Evolutionary conservation across 35 echinoderm and acorn worm species (phyloP), one percentile per base, ranked within the genome.

Genomic region (Heliocidaris tuberculata): DNA sequence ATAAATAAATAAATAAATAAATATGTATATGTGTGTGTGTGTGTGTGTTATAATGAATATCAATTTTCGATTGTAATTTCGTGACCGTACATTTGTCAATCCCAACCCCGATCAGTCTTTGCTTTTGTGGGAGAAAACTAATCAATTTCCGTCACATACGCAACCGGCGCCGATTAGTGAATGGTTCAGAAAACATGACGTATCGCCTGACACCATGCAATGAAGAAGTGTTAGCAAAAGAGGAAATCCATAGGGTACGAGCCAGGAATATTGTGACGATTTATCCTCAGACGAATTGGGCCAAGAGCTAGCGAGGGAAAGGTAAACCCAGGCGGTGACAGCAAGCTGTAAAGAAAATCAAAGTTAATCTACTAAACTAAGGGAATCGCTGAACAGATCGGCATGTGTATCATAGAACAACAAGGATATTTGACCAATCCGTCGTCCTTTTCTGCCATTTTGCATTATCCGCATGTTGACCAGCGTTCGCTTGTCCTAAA

Each of bases 111-210:
- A 78, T 78, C 65, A 27, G 21, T 70, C 65, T 78, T 24, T 19
- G 19, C 27, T 78, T 78, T 56, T 56, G 52, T 78, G 21, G 17
- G 0, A 24, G 21, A n/a, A 78, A 78, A 78, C 65, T 78, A 78
- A 78, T 78, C 65, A 78, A 78, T 78, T 78, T 78, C 65, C 65
- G 65, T 78, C 65, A 78, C 65, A 78, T 78, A 78, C 65, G 65
- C 65, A 78, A 78, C 21, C 65, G 27, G 19, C 21, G 19, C 7
- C 65, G 65, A 78, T 78, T 78, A 78, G 65, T 78, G 65, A 78
- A 78, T 78, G 65, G 65, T 78, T 78, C 15, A 78, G 27, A 78
- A 21, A 78, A 27, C 65, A 78, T 78, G 27, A 8, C 65, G 65
- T 78, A 78, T 78, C 65, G 65, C 65, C 65, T 78, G 65, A 78